Conservation (phyloP, 1,140 invertebrate species). For the Papilio machaon region DNA sequence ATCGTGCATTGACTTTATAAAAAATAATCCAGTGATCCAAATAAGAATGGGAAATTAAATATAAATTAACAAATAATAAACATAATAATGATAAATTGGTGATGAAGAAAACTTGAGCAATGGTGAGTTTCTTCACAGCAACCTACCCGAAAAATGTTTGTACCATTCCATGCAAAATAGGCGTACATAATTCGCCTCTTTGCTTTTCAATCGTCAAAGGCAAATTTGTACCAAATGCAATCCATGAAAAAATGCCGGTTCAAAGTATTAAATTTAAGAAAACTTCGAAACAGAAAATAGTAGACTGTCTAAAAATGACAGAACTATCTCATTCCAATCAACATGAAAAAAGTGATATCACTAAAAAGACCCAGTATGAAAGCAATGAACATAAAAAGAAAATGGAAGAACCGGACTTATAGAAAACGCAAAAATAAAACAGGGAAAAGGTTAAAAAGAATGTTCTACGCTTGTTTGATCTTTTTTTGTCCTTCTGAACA, state of each 20-base stretch:
- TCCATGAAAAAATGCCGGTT: background rate
- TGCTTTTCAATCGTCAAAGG: conserved; percentile 20
- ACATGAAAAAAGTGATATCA: conserved; percentile 23
- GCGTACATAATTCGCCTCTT: conserved; percentile 10
- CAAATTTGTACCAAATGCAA: conserved; percentile 21
- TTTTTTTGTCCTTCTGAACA: conserved; percentile 18
- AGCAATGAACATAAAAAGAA: conserved; percentile 23
- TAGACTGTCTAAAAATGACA: conserved; percentile 11
- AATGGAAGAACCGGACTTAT: conserved; percentile 35
- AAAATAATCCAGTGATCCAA: conserved; percentile 5
- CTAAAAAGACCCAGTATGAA: conserved; percentile 17
- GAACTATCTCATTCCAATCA: background rate
- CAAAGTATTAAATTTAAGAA: background rate
- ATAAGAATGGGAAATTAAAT: conserved; percentile 11
- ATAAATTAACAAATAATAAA: background rate
- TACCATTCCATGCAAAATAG: background rate
- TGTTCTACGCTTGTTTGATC: conserved; percentile 22
- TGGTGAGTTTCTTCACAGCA: conserved; percentile 44
- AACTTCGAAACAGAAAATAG: background rate
- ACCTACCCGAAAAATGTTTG: conserved; percentile 39
- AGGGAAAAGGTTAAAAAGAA: background rate
- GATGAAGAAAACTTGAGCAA: background rate
- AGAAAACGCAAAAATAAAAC: conserved; percentile 38
- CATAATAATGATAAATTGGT: conserved; percentile 14
- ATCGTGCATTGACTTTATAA: background rate